Percentiles rank a stretch among this genome's conserved stretches.
Evolutionary conservation across 2,113 vertebrate species (phyloP).

Genomic region (Marmota monax): DNA sequence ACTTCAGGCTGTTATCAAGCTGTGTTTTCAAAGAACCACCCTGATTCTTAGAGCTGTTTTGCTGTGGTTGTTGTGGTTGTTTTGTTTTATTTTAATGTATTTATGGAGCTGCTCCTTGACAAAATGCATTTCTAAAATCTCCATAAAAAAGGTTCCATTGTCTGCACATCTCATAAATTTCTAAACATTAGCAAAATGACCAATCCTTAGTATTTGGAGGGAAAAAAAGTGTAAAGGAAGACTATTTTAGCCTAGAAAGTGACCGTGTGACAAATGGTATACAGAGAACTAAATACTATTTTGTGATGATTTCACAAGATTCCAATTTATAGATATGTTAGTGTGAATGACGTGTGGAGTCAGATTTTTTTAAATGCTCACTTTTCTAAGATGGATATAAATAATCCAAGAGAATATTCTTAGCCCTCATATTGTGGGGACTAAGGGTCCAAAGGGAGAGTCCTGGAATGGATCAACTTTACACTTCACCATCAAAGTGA

Average conservation of each 20-base stretch:
- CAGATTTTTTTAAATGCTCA: conserved; percentile 4
- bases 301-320: background rate
- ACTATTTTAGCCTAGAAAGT: background rate
- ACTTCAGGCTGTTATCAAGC: background rate
- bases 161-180: background rate
- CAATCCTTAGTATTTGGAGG: background rate
- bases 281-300: background rate
- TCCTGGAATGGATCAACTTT: conserved; percentile 9
- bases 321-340: background rate
- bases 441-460: background rate
- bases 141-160: background rate
- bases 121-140: background rate
- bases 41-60: background rate
- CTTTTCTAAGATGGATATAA: background rate
- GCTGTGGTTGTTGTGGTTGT: too few relatives aligned
- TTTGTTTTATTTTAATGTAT: background rate
- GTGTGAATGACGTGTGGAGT: background rate
- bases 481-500: background rate
- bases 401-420: background rate
- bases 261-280: background rate
- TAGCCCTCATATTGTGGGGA: background rate
- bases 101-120: background rate
- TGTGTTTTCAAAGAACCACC: background rate
- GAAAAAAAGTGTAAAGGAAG: background rate
- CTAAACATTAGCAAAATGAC: background rate